Evolutionary conservation across 1,140 invertebrate genomes (phyloP).

Genomic region (Melitaea cinxia): DNA sequence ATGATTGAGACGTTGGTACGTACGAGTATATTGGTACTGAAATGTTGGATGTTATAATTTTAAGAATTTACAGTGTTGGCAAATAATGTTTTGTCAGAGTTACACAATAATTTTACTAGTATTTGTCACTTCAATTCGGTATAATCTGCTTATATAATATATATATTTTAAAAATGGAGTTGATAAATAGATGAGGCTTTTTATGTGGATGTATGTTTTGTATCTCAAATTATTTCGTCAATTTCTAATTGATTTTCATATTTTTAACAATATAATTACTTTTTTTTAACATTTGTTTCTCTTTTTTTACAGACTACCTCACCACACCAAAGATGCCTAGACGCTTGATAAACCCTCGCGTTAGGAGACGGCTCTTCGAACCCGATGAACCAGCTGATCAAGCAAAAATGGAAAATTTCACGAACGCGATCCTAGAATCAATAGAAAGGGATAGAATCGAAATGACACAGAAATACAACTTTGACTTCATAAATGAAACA

Average conservation of each 20-base stretch:
- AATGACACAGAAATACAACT: constrained; percentile 57
- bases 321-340: constrained; percentile 55
- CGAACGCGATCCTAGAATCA: constrained; percentile 55
- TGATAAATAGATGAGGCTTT: too few relatives aligned
- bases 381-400: constrained; percentile 44
- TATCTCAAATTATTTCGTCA: too few relatives aligned
- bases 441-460: constrained; percentile 40
- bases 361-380: constrained; percentile 52
- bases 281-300: constrained; percentile 13
- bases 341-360: constrained; percentile 39
- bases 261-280: background rate
- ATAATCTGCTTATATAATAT: too few relatives aligned
- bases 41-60: too few relatives aligned
- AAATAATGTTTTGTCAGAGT: too few relatives aligned
- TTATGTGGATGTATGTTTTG: too few relatives aligned
- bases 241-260: too few relatives aligned
- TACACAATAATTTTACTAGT: too few relatives aligned
- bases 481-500: constrained; percentile 59
- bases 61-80: too few relatives aligned
- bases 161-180: too few relatives aligned
- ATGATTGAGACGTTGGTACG: constrained; percentile 1
- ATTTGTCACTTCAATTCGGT: too few relatives aligned
- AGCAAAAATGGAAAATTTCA: constrained; percentile 52
- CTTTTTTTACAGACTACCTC: constrained; percentile 57
- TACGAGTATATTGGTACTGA: background rate